Conservation (phyloP, 1,140 invertebrate species). For the Drosophila malerkotliana region DNA sequence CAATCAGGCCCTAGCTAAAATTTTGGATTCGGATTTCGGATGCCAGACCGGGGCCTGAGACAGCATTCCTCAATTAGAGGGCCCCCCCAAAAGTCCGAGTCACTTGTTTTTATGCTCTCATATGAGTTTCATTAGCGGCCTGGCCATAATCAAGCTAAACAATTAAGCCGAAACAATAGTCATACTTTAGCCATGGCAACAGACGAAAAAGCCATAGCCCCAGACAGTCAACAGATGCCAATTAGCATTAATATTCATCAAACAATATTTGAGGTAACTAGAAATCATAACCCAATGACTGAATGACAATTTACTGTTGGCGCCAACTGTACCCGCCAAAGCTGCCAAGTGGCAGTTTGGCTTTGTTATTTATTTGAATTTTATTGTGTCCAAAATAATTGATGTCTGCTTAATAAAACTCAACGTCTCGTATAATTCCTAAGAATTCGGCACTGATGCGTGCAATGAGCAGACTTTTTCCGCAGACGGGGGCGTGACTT, state of each 20-base stretch:
- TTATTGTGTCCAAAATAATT: conserved; percentile 68
- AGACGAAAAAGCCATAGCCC: conserved; percentile 13
- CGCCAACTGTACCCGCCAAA: conserved; percentile 63
- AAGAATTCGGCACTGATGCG: conserved; percentile 70
- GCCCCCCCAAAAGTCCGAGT: conserved; percentile 13
- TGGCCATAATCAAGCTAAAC: conserved; percentile 77
- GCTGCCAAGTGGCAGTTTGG: conserved; percentile 1
- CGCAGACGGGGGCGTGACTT: conserved; percentile 36
- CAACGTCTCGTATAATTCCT: conserved; percentile 81
- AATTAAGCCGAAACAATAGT: conserved; percentile 74
- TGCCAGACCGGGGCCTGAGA: conserved; percentile 64
- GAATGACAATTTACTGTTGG: conserved; percentile 25
- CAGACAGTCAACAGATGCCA: conserved; percentile 29
- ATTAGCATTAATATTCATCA: conserved; percentile 67
- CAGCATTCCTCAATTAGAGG: conserved; percentile 70
- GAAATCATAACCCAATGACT: conserved; percentile 50
- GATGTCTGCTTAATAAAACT: conserved; percentile 82
- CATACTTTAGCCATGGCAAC: conserved; percentile 72
- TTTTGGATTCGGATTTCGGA: neutral
- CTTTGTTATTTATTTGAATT: conserved; percentile 58
- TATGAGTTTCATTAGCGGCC: conserved; percentile 76
- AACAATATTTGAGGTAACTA: conserved; percentile 68
- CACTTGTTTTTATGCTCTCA: conserved; percentile 55
- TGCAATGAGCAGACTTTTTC: conserved; percentile 55
- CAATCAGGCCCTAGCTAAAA: conserved; percentile 37